Conservation (phyloP, 1,140 invertebrate species). For the Hydropsyche tenuis region DNA sequence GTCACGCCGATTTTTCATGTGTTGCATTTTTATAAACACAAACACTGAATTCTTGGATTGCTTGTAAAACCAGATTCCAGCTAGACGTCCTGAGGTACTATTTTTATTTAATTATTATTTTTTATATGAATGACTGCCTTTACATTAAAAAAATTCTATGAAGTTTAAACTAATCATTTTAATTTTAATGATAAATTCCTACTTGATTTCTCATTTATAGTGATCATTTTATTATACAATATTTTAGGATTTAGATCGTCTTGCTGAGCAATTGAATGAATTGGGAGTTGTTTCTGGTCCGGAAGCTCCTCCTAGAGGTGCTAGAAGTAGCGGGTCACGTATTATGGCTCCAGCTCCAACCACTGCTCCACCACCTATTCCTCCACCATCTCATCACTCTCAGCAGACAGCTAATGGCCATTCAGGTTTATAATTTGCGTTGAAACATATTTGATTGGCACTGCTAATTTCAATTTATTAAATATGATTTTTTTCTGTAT, state of each 20-base stretch:
- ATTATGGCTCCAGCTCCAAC: constrained; percentile 65
- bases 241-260: constrained; percentile 87
- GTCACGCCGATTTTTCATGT: constrained; percentile 36
- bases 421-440: constrained; percentile 6
- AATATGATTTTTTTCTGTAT: constrained; percentile 25
- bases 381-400: constrained; percentile 39
- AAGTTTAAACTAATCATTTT: too few relatives aligned
- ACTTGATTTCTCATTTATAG: too few relatives aligned
- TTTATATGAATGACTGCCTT: too few relatives aligned
- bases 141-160: too few relatives aligned
- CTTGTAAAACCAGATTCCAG: constrained; percentile 69
- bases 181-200: too few relatives aligned
- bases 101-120: too few relatives aligned
- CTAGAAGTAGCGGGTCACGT: constrained; percentile 60
- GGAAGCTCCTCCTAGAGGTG: constrained; percentile 64
- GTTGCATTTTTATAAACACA: constrained; percentile 33
- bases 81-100: constrained; percentile 83
- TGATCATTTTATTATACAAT: neutral
- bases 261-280: constrained; percentile 93
- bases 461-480: too few relatives aligned
- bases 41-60: constrained; percentile 30
- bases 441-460: neutral
- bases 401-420: constrained; percentile 51
- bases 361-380: constrained; percentile 53
- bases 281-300: constrained; percentile 75